Conservation (phyloP, 2,888 invertebrate species). For the Operophtera brumata region DNA sequence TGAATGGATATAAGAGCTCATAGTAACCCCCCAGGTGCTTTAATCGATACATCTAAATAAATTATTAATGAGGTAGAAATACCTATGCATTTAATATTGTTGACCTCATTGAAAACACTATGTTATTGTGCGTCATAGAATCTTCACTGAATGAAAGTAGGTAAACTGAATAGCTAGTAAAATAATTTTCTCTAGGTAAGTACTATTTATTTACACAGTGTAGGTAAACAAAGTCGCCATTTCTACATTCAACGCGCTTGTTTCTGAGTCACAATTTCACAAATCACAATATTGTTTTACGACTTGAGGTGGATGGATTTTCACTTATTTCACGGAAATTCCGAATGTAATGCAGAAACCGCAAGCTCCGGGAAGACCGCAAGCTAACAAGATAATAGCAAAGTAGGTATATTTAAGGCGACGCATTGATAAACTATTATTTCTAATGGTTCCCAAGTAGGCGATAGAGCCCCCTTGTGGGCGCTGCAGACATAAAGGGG, state of each 20-base stretch:
- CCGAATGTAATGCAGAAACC: conserved; percentile 5
- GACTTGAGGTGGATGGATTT: neutral
- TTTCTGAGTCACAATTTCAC: neutral
- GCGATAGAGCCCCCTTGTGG: no score
- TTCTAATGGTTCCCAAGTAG: no score
- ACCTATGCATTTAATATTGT: no score
- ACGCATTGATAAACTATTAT: no score
- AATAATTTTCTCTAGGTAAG: conserved; percentile 11
- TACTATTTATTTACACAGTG: neutral
- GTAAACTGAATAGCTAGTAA: neutral
- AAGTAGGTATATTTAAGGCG: neutral
- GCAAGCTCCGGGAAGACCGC: conserved; percentile 1
- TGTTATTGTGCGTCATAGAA: no score
- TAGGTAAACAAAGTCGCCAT: neutral
- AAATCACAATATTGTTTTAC: neutral
- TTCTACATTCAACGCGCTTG: neutral
- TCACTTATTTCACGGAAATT: conserved; percentile 4
- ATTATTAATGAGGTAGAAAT: no score
- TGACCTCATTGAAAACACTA: no score
- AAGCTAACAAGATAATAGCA: neutral
- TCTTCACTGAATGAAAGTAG: no score
- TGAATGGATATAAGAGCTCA: no score
- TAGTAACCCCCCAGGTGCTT: no score
- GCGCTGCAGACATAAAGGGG: no score
- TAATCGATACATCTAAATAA: no score